Evolutionary conservation across 2,888 invertebrate species (phyloP), one percentile per base, ranked within the genome.

Genomic region (Lamproptera curius): DNA sequence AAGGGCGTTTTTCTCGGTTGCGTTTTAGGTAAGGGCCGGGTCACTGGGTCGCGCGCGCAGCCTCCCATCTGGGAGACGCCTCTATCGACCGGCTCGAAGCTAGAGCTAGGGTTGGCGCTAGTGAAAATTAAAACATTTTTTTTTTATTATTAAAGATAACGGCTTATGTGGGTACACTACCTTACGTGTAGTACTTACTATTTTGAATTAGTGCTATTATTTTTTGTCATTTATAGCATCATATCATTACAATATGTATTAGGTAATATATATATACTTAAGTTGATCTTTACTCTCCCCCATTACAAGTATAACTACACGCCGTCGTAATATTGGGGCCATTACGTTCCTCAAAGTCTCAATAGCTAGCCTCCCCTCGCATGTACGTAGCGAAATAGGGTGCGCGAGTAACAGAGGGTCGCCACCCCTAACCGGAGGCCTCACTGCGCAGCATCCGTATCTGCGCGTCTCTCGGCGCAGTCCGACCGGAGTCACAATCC

Each of bases 1-100:
- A 52, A 57, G 54, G 54, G 56, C 52, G 54, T 55, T 67, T 65
- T 67, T 62, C 65, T 60, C 54, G 31, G 31, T n/a, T 54, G 59
- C n/a, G 59, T 57, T 55, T 72, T 76, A 77, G 67, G 57, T 54
- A 62, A 61, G 62, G 77, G 75, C 79, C 76, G 84, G 90, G 91
- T 91, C 90, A 90, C 89, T 90, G 90, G 90, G 90, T 90, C 90
- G 90, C 75, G 74, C 88, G 88, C 89, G 87, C 89, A 89, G 88
- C 84, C 80, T 88, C 86, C 83, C 68, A 65, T 74, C 75, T 73
- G 75, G 73, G 77, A 75, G 76, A 77, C 79, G 79, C 74, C 86
- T 85, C 69, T 88, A 88, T 88, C 82, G 89, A 88, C 80, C 88
- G 87, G 73, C 62, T 70, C 72, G 57, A 79, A 76, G 73, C 72